Base-by-base conservation (phyloP, 1,140 invertebrate species). In the Drosophila kikkawai region DNA sequence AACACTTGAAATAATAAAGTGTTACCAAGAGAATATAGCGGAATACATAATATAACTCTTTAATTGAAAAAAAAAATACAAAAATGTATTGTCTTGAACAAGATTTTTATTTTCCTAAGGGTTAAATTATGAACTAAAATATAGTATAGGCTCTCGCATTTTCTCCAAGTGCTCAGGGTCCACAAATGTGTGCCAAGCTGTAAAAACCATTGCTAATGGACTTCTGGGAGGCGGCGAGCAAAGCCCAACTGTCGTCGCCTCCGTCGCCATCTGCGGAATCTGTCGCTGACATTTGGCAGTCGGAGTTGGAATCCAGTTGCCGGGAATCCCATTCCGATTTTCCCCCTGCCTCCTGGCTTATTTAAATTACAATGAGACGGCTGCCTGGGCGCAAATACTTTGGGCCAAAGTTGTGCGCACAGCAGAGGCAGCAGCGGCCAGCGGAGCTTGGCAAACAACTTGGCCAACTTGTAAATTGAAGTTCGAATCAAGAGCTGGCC, bases 121-220 rank as follows among this genome's bases (percentile, higher is more conserved):
- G 1, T n/a, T 5, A 15, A 4, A 1, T 15, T 15, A 4, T 29
- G 0, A 29, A 0, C 5, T 29, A 6, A 7, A 29, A 29, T 29
- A 6, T 6, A 29, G 26, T 29, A 29, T 7, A 29, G 0, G 5
- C 26, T 29, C 1, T 29, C 5, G 5, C 4, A n/a, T 56, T 56
- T 56, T 56, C 13, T 39, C 3, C 13, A 0, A 26, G 53, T 56
- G 59, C 11, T 13, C n/a, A 29, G 65, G 47, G 53, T 61, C 63
- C 69, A 51, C 74, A 84, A 73, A 87, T 81, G 85, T 88, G 86
- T 84, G 80, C 84, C 84, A 90, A 79, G 69, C 75, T 90, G 84
- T 88, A 88, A 88, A 90, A 88, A 88, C 81, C 85, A 88, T 84
- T 88, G 84, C 80, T 88, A 88, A 88, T 88, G 84, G 84, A 88